Base-by-base conservation (phyloP, 2,113 vertebrate species). In the Progne subis region DNA sequence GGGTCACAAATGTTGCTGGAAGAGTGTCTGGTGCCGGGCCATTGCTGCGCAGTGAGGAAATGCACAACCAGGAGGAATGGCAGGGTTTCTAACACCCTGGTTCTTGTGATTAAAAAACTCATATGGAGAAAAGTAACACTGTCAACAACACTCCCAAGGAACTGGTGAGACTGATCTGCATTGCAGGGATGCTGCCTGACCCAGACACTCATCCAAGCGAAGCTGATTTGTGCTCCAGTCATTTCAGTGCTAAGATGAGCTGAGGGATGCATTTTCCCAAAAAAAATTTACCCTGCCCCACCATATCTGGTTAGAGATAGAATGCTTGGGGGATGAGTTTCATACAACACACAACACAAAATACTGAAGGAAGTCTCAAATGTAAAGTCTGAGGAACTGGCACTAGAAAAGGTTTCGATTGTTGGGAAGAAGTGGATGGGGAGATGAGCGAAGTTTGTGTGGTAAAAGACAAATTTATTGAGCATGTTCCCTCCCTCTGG, bases 1-100 rank as follows among this genome's bases (percentile, higher is more conserved):
- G 37, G 31, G n/a, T 37, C 49, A 16, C 50, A 61, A 25, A 61
- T 5, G 17, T 6, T 2, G 5, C 64, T 88, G 55, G 56, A 55
- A 46, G 12, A 39, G 17, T 43, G 41, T 43, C 41, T 43, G 41
- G 41, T 53, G 39, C 41, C 32, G 23, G 17, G 43, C 34, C 49
- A 32, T 20, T 0, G 0, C 46, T 5, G 2, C 4, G 0, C 46
- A 10, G 2, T 2, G 34, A 39, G 11, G 56, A 82, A 67, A 77
- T 23, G 44, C 29, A 74, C 11, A 23, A 2, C 7, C 2, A 88
- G 72, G 31, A 57, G 67, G 47, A 32, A 37, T 23, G 37, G 53
- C 24, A 79, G 67, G 23, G 64, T 64, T 76, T 46, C 49, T 80
- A 39, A 57, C 71, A 69, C 10, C 26, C 23, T 71, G 52, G 0